A percentile compares a stretch with the other conserved stretches of the same genome.
Evolutionary conservation across 2,888 invertebrate genomes (phyloP).

Genomic region (Dysmachus trigonus): DNA sequence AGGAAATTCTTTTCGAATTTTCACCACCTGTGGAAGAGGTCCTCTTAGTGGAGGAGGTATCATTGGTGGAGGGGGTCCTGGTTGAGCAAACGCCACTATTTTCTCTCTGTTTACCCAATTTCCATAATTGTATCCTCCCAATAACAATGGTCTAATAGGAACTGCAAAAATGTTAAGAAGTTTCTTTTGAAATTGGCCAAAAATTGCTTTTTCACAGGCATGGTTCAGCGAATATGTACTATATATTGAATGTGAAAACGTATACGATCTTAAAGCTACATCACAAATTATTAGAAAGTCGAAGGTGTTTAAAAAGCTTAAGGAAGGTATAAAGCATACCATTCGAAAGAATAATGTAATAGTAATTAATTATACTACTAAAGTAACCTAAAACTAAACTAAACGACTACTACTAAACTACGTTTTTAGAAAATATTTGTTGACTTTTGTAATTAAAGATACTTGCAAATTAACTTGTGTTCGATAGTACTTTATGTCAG

Average conservation of each 20-base stretch:
- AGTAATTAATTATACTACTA: too few species aligned
- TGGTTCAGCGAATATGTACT: background rate
- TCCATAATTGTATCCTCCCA: background rate
- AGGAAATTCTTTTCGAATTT: conserved; percentile 47
- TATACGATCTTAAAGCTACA: background rate
- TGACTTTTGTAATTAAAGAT: too few species aligned
- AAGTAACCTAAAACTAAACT: too few species aligned
- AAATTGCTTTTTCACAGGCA: background rate
- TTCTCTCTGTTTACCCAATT: background rate
- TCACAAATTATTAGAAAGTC: background rate
- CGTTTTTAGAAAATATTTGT: too few species aligned
- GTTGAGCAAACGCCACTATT: background rate
- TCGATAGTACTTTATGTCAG: too few species aligned
- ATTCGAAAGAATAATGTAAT: too few species aligned
- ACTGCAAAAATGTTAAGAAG: background rate
- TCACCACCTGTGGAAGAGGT: background rate
- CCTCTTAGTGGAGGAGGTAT: too few species aligned
- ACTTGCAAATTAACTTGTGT: too few species aligned
- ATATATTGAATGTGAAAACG: background rate
- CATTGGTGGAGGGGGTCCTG: background rate
- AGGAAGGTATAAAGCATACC: too few species aligned
- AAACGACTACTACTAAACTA: too few species aligned
- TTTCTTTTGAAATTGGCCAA: background rate
- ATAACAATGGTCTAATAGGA: background rate
- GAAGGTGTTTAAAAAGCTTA: background rate